phyloP scores from a whole-genome alignment of 2,797 vertebrate genomes.

The Hemibagrus guttatus region DNA sequence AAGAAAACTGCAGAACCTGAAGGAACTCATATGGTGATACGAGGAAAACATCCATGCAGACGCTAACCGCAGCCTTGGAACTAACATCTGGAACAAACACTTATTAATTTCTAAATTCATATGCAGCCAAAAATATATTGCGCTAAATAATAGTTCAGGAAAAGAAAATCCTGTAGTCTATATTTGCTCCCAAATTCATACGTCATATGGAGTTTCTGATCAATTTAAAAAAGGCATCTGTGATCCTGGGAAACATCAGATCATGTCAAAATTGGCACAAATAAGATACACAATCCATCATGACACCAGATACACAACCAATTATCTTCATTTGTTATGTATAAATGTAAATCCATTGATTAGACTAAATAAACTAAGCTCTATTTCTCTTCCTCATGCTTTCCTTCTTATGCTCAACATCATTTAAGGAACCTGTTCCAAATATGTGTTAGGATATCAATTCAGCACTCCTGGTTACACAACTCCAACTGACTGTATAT shows the following conservation, averaged over 20 bases:
- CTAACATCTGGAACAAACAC: background rate
- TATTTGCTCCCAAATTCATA: background rate
- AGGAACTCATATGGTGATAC: background rate
- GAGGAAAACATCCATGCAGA: no score
- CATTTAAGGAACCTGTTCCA: constrained; percentile 48
- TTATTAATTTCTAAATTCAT: background rate
- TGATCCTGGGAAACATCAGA: background rate
- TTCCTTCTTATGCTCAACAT: constrained; percentile 55
- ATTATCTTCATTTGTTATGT: background rate
- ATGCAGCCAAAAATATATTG: background rate
- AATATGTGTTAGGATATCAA: background rate
- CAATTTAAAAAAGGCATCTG: background rate
- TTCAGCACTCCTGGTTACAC: no score
- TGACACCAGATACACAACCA: background rate
- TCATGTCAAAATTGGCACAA: background rate
- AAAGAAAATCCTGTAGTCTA: background rate
- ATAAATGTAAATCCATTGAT: background rate
- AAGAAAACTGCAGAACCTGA: background rate
- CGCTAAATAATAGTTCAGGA: background rate
- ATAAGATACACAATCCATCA: background rate
- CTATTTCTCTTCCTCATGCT: background rate
- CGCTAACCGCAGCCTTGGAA: background rate
- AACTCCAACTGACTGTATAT: no score
- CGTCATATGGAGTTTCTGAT: background rate
- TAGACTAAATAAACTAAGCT: background rate